These are phyloP conservation scores for Trachymyrmex cornetzi DNA, from an alignment of 1,140 invertebrate genomes.

Conservation along the genomic window DNA sequence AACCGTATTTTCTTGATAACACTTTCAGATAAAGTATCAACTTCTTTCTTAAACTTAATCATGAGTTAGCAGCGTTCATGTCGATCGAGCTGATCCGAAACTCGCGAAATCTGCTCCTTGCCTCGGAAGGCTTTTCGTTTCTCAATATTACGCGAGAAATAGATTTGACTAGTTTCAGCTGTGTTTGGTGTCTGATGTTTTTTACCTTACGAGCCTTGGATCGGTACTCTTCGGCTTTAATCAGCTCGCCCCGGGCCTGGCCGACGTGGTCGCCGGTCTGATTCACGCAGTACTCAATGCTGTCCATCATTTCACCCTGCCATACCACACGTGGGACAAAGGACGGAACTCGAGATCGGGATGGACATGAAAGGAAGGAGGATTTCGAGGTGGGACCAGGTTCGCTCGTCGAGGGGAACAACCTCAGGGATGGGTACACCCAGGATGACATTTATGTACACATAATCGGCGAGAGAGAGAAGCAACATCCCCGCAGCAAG, in stretches of 20 bases:
- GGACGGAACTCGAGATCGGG: constrained; percentile 73
- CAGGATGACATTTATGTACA: constrained; percentile 59
- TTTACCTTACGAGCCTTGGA: constrained; percentile 96
- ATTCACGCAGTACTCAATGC: constrained; percentile 96
- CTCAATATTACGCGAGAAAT: not conserved
- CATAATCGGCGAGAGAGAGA: constrained; percentile 39
- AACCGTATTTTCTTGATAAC: not conserved
- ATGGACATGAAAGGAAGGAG: not conserved
- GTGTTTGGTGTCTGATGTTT: constrained; percentile 48
- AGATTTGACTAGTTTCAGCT: not conserved
- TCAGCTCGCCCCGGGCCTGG: constrained; percentile 92
- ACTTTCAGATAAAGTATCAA: not conserved
- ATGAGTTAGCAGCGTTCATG: constrained; percentile 13
- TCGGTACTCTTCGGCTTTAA: constrained; percentile 93
- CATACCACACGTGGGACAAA: constrained; percentile 76
- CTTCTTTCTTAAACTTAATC: constrained; percentile 13
- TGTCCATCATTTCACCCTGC: constrained; percentile 96
- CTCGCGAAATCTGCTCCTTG: not conserved
- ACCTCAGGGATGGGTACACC: constrained; percentile 43
- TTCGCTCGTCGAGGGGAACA: constrained; percentile 43
- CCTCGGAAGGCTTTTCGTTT: not conserved
- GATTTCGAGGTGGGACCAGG: constrained; percentile 26
- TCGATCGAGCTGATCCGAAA: constrained; percentile 29
- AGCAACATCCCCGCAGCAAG: constrained; percentile 36
- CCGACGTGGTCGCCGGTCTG: constrained; percentile 93